A percentile compares a stretch with the other conserved stretches of the same genome.
These are phyloP conservation scores for Arge pagana DNA, from an alignment of 2,888 invertebrate species.

Conservation along the genomic window DNA sequence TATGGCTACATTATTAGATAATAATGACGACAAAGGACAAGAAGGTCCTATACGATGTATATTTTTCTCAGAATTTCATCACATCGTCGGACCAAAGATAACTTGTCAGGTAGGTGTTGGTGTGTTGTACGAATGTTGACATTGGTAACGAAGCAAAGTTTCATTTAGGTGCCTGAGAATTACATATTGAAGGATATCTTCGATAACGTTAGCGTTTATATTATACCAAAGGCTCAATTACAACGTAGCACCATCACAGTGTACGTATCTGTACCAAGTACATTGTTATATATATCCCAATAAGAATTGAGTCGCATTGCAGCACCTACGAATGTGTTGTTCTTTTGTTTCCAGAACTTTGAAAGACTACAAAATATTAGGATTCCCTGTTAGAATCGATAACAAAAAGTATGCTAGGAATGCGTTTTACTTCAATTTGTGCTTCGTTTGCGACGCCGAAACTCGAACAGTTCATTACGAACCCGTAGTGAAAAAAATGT, in stretches of 20 bases:
- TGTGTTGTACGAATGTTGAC: conserved; percentile 2
- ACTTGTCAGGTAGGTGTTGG: conserved; percentile 74
- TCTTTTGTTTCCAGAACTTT: conserved; percentile 64
- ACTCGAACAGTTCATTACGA: conserved; percentile 92
- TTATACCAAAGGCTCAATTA: conserved; percentile 92
- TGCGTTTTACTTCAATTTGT: conserved; percentile 93
- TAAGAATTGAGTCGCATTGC: not conserved
- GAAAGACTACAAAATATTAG: conserved; percentile 85
- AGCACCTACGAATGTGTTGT: conserved; percentile 5
- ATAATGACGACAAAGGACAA: conserved; percentile 67
- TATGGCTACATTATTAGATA: conserved; percentile 54
- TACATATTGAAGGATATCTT: conserved; percentile 92
- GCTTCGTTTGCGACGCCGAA: conserved; percentile 91
- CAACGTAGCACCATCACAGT: conserved; percentile 90
- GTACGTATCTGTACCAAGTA: conserved; percentile 61
- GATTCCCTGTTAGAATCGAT: conserved; percentile 89
- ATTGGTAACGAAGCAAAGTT: not conserved
- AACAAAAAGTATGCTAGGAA: conserved; percentile 89
- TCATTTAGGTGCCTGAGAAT: conserved; percentile 79
- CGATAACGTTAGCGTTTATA: conserved; percentile 91
- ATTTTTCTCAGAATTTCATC: conserved; percentile 79
- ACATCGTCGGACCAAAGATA: conserved; percentile 81
- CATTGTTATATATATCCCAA: conserved; percentile 3
- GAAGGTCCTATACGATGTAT: conserved; percentile 82
- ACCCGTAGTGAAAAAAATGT: conserved; percentile 90